Base-by-base conservation (phyloP, 1,140 invertebrate genomes). In the Rhagoletis pomonella region DNA sequence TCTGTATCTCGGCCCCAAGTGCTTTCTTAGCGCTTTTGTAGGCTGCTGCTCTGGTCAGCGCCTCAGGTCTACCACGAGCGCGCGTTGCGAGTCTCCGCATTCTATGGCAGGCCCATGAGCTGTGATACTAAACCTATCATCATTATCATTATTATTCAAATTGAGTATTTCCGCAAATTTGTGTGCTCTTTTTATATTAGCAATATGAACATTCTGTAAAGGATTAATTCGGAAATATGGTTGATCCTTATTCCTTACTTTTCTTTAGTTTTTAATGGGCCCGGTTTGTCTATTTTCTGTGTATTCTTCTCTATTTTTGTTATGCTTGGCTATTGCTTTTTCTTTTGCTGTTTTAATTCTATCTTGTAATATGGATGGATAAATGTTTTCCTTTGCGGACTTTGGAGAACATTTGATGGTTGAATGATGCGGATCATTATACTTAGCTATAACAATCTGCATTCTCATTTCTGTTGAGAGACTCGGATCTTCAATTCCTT, bases 401-500 rank as follows among this genome's bases (percentile, higher is more conserved):
- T 50, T 85, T 4, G 84, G 50, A 19, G 47, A 19, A 10, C 47
- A 85, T 60, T 60, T 85, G 14, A 85, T 85, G 50, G 59, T 85
- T 4, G 47, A 85, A 19, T 85, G 84, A 58, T 85, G 14, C 12
- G 47, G 44, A 85, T 85, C 50, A 19, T 85, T 85, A 85, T 85
- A 85, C 3, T 85, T 85, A 0, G 5, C 84, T 85, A 85, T 85
- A 85, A 60, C 84, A 1, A 85, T 58, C 47, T 85, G 84, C 19
- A 44, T 85, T 12, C 59, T 85, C 84, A 55, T 85, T 60, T 85
- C 84, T 12, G 59, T 85, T 50, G 84, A 85, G 12, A 85, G 50
- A 14, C 10, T 60, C 7, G 39, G 6, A 29, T 85, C 55, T 0
- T 85, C 44, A 85, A 60, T 85, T 50, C 6, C 59, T 60, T 50